These are phyloP conservation scores for Phylloscopus trochilus DNA, from an alignment of 2,113 vertebrate genomes.

Conservation along the genomic window DNA sequence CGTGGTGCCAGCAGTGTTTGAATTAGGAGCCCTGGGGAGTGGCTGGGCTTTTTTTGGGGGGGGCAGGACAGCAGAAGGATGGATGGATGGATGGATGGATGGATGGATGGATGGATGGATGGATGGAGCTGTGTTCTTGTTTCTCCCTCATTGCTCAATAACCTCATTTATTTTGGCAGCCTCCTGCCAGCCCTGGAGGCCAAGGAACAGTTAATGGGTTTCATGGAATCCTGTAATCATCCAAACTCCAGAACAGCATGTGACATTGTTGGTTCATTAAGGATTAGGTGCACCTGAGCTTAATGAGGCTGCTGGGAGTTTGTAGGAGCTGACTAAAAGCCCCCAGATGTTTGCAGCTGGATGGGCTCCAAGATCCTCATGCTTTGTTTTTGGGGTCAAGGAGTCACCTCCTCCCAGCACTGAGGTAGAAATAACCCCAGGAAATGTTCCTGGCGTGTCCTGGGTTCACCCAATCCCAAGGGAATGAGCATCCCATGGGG, in stretches of 20 bases:
- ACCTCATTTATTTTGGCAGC: background rate
- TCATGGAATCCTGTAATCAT: background rate
- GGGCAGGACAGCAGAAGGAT: background rate
- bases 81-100: background rate
- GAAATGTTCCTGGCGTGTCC: background rate
- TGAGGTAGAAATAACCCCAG: background rate
- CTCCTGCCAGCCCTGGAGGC: background rate
- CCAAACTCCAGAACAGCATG: background rate
- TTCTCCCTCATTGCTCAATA: background rate
- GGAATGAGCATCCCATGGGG: background rate
- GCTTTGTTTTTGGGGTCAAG: background rate
- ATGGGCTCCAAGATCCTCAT: background rate
- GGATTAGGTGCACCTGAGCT: background rate
- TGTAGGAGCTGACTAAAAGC: background rate
- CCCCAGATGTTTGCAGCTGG: background rate
- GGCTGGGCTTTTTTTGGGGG: background rate
- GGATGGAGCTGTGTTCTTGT: background rate
- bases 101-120: background rate
- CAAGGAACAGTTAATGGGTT: background rate
- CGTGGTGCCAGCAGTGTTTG: fast-evolving
- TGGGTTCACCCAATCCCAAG: background rate
- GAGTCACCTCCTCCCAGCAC: background rate
- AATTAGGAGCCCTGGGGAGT: background rate
- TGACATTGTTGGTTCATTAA: background rate
- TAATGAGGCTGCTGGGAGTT: background rate